Percentiles rank a stretch among this genome's conserved stretches.
Evolutionary conservation across 2,888 invertebrate genomes (phyloP).

Genomic region (Lysandra coridon): DNA sequence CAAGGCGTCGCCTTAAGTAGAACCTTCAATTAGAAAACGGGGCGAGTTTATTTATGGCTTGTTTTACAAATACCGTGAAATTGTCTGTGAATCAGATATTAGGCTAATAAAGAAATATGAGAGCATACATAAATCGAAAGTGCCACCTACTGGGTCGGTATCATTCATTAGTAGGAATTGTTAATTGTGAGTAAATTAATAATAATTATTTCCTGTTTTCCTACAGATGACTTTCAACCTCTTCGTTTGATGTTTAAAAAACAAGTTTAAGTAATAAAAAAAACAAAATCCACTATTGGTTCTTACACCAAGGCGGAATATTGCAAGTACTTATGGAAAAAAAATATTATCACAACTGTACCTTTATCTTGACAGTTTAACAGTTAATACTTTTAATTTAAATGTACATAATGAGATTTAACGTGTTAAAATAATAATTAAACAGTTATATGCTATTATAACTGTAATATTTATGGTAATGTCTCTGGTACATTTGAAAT

Average conservation of each 20-base stretch:
- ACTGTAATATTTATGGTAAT: neutral
- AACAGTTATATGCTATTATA: neutral
- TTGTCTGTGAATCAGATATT: neutral
- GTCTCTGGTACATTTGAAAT: neutral
- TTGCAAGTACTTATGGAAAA: neutral
- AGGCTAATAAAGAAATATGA: neutral
- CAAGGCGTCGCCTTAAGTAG: no score
- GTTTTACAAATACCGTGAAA: neutral
- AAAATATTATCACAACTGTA: neutral
- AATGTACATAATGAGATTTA: neutral
- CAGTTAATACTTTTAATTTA: neutral
- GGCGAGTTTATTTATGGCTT: conserved; percentile 1
- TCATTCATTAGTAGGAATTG: neutral
- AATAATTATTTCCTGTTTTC: neutral
- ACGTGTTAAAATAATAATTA: neutral
- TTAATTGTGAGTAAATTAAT: neutral
- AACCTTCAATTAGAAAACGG: conserved; percentile 1
- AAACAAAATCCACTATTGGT: neutral
- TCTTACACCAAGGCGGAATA: neutral
- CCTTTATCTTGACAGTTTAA: neutral
- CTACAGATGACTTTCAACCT: no score
- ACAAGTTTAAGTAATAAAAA: neutral
- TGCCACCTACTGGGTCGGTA: neutral
- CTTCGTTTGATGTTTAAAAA: neutral
- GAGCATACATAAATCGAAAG: neutral